Conservation (phyloP, 2,113 vertebrate genomes). For the Paedocypris sp. region DNA sequence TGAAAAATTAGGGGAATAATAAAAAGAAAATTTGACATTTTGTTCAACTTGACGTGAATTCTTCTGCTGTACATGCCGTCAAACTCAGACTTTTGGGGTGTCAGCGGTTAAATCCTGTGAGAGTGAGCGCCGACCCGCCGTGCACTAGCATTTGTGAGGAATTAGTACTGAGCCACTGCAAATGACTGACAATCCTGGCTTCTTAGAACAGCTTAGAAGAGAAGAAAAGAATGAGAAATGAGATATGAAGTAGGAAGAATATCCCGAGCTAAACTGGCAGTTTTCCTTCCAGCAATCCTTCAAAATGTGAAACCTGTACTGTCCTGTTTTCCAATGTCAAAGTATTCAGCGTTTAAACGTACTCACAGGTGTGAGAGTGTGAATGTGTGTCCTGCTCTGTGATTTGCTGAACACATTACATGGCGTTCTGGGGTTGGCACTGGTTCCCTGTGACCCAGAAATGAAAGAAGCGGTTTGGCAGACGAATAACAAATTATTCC, state of each 20-base stretch:
- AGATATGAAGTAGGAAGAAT: neutral
- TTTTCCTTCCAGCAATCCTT: neutral
- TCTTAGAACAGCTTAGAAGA: slow-evolving; percentile 29
- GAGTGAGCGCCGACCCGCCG: neutral
- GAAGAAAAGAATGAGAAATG: neutral
- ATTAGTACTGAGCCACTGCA: slow-evolving; percentile 23
- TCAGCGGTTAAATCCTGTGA: slow-evolving; percentile 34
- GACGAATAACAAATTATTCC: no score
- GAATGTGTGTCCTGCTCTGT: no score
- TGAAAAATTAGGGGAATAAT: no score
- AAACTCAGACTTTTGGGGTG: slow-evolving; percentile 33
- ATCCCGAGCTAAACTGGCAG: neutral
- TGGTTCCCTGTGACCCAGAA: no score
- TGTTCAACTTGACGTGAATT: no score
- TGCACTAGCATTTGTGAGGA: slow-evolving; percentile 4
- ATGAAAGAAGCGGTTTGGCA: no score
- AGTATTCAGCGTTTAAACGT: no score
- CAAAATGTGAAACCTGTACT: neutral
- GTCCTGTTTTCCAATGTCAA: neutral
- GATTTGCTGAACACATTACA: no score
- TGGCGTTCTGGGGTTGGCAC: no score
- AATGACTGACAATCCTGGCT: slow-evolving; percentile 39
- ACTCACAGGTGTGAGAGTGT: no score
- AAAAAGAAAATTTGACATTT: no score
- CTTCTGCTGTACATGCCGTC: no score